Evolutionary conservation across 2,113 vertebrate genomes (phyloP), one percentile per base, ranked within the genome.

Genomic region (Microcebus tavaratra): DNA sequence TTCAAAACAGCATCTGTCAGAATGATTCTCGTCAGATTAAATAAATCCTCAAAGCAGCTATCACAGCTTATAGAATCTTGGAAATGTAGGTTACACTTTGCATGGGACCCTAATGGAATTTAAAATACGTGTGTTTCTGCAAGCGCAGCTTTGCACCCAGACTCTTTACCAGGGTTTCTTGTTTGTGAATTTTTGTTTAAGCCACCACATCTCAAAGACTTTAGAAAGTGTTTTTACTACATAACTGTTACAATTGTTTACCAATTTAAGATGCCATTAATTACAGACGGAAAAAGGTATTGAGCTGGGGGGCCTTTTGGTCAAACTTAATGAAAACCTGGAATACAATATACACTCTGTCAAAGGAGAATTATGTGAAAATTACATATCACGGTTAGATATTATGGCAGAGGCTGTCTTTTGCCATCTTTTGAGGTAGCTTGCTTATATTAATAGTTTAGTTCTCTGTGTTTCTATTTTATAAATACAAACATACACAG

Each of bases 1-100:
- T 98, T 98, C 97, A 98, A 97, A 98, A 97, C 97, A 98, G 98
- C 98, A 98, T 98, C 98, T 98, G 98, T 98, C 97, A 97, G 97
- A 96, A 89, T 0, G 3, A 96, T 98, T 98, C 98, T 96, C 94
- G 94, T 98, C 98, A 98, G 97, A 97, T 98, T 98, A 98, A 98
- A 96, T 97, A 91, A 97, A 97, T 97, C 98, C 98, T 97, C 97
- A 96, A 92, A 97, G 97, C 96, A 85, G 48, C 91, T 53, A 94
- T 95, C 88, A 53, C 87, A 82, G 97, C 29, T 95, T 98, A 92
- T 68, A 97, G 97, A 97, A 95, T 95, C 97, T 93, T 92, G 53
- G 94, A 96, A 98, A 97, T 96, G 93, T 91, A 98, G 96, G 95
- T 98, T 97, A 89, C 63, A 50, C 95, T 97, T 94, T 81, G 70